These are phyloP conservation scores for Danionella dracula DNA, from an alignment of 2,797 vertebrate species.

Conservation along the genomic window DNA sequence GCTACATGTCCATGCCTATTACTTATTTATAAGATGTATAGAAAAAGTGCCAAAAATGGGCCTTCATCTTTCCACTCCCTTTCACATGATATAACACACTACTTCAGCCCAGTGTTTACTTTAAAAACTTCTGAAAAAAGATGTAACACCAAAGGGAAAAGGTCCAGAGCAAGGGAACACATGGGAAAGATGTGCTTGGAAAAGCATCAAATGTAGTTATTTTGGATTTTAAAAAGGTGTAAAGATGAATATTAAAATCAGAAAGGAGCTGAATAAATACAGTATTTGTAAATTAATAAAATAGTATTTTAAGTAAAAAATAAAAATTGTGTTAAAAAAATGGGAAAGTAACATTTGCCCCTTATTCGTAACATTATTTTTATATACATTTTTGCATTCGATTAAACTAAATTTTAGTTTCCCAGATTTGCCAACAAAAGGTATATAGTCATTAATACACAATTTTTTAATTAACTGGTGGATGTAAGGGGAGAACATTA, in stretches of 20 bases:
- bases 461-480: too few species aligned
- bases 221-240: slow-evolving; percentile 51
- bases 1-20: slow-evolving; percentile 76
- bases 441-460: too few species aligned
- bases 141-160: slow-evolving; percentile 61
- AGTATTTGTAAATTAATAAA: too few species aligned
- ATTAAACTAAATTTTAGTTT: too few species aligned
- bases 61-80: slow-evolving; percentile 57
- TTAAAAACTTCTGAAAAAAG: slow-evolving; percentile 53
- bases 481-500: too few species aligned
- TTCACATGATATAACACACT: slow-evolving; percentile 63
- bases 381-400: too few species aligned
- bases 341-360: too few species aligned
- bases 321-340: too few species aligned
- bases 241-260: neutral
- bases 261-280: too few species aligned
- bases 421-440: too few species aligned
- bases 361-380: too few species aligned
- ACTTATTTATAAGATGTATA: slow-evolving; percentile 77
- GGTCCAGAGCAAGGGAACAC: slow-evolving; percentile 55
- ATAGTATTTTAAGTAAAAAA: too few species aligned
- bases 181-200: slow-evolving; percentile 63
- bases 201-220: slow-evolving; percentile 45
- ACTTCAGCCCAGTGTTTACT: slow-evolving; percentile 74
- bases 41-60: slow-evolving; percentile 74